A percentile compares a stretch with the other conserved stretches of the same genome.
Evolutionary conservation across 2,113 vertebrate genomes (phyloP).

Genomic region (Pristiophorus japonicus): DNA sequence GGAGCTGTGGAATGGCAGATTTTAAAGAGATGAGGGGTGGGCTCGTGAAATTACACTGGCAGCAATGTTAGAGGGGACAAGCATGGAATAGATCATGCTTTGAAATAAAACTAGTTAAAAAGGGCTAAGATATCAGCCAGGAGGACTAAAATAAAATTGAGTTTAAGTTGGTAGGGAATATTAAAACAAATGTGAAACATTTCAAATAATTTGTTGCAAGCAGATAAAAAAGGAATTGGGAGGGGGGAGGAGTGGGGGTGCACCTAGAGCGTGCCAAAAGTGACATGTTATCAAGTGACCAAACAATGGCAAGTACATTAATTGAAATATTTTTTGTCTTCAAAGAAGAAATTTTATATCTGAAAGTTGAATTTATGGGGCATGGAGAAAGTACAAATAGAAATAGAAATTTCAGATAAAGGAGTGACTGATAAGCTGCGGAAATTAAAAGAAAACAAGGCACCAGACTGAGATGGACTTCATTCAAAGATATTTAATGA

Average conservation of each 20-base stretch:
- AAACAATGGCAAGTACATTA: neutral
- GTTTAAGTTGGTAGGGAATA: neutral
- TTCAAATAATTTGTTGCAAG: neutral
- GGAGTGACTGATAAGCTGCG: conserved; percentile 24
- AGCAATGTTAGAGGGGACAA: neutral
- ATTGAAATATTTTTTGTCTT: neutral
- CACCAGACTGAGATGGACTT: neutral
- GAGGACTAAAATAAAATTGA: neutral
- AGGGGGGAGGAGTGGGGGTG: neutral
- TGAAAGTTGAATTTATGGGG: neutral
- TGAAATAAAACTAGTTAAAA: neutral
- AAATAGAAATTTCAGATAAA: conserved; percentile 33
- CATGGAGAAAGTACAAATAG: neutral
- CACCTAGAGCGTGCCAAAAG: neutral
- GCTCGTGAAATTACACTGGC: neutral
- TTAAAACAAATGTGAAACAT: neutral
- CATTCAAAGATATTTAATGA: neutral
- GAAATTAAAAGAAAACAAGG: conserved; percentile 33
- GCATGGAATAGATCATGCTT: neutral
- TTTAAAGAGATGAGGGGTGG: neutral
- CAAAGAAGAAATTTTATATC: neutral
- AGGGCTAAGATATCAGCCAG: neutral
- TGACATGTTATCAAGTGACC: neutral
- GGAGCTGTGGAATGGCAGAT: neutral
- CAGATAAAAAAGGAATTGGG: neutral